Evolutionary conservation across 2,113 vertebrate species (phyloP).

Genomic region (Anolis sagrei): DNA sequence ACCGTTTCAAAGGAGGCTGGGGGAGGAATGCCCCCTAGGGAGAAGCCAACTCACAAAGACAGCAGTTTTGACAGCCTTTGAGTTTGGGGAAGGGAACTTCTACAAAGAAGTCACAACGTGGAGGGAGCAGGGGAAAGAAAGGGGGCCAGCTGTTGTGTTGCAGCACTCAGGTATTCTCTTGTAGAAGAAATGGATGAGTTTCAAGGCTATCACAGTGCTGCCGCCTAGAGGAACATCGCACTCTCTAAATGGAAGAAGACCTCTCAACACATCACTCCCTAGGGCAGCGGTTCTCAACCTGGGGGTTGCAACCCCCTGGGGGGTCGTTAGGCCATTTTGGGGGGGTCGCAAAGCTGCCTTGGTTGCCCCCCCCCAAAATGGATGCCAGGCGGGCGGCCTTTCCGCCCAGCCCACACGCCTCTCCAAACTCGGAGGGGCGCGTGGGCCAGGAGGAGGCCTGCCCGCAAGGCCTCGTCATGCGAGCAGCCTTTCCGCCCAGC

Average conservation of each 20-base stretch:
- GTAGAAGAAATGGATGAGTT: not conserved
- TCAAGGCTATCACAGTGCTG: not conserved
- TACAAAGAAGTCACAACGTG: not conserved
- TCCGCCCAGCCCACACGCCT: too few species aligned
- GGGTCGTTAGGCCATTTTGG: too few species aligned
- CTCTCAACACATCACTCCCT: not conserved
- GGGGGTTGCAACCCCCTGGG: too few species aligned
- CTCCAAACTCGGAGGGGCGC: too few species aligned
- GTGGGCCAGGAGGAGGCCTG: too few species aligned
- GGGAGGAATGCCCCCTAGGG: not conserved
- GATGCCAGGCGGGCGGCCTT: too few species aligned
- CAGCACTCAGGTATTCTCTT: not conserved
- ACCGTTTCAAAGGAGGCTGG: constrained; percentile 3
- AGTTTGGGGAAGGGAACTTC: not conserved
- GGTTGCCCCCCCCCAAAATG: too few species aligned
- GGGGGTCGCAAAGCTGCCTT: too few species aligned
- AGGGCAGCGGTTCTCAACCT: too few species aligned
- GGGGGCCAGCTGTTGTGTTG: not conserved
- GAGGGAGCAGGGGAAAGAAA: too few species aligned
- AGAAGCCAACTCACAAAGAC: not conserved
- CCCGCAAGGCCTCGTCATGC: too few species aligned
- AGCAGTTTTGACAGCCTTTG: not conserved
- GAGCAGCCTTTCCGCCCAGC: too few species aligned
- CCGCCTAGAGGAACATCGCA: not conserved
- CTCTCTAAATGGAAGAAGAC: not conserved